Evolutionary conservation across 2,888 invertebrate species (phyloP), one percentile per base, ranked within the genome.

Genomic region (Encarsia formosa): DNA sequence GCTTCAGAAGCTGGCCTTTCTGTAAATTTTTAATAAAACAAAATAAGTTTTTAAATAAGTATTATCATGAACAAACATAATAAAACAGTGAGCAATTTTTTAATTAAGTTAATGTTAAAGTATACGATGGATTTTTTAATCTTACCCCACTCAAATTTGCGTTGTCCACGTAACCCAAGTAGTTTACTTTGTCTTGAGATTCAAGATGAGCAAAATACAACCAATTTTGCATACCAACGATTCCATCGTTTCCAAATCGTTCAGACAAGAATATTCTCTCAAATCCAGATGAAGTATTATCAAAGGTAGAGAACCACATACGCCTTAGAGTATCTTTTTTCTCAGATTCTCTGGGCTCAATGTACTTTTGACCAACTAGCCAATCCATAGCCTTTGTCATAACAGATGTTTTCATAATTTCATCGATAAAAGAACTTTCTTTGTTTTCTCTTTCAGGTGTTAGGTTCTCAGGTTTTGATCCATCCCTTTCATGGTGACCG

Each of bases 201-300:
- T 82, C 53, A 1, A 42, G 49, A 29, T 53, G 31, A n/a, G 53
- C 79, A 65, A 91, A 91, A 70, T 88, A 88, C 16, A 94, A 76
- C 94, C 94, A 95, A 70, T 91, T 91, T 73, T 95, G 95, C 55
- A 93, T 78, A 4, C 94, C 94, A 4, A 69, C 54, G 15, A 71
- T 84, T 26, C 90, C 83, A 59, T 82, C 81, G 31, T 81, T 81
- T 61, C 85, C 84, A 70, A 88, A 89, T 1, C 87, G 79, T 78
- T 96, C 95, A 0, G 91, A 89, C 1, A 91, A 81, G 70, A 95
- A 92, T 16, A 92, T 83, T 66, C 96, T 93, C 73, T 96, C 95
- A 68, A 95, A 95, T 4, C 91, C 94, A 31, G 90, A 90, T 51
- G 93, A 92, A 44, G 92, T 81, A 23, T 88, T 86, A 63, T 81